Evolutionary conservation across 2,113 vertebrate genomes (phyloP), one percentile per base, ranked within the genome.

Genomic region (Orthonyx spaldingii): DNA sequence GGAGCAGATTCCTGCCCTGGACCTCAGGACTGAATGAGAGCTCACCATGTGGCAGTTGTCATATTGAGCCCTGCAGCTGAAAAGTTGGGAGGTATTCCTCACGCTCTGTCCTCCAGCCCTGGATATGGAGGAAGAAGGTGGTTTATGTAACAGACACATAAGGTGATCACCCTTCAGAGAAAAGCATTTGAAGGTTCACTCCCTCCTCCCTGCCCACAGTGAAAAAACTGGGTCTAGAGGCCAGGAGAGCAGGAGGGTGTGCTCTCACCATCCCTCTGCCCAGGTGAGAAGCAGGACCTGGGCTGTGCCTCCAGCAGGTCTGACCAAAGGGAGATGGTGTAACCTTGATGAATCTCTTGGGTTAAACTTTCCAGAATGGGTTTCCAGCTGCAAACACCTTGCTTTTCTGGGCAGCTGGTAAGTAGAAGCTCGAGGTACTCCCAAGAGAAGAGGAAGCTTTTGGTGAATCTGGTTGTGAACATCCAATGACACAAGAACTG

Each of bases 31-130:
- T 50, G 23, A 39, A 28, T 1, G 9, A 90, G 24, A 75, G 8
- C 39, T 64, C 20, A 3, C 4, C 0, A 0, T 0, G 0, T 9
- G 11, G 14, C 18, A 68, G 26, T 8, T 4, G 1, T 1, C 0
- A 7, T 39, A 41, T 8, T 3, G 9, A 77, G 2, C 13, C 15
- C 52, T 47, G 52, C 27, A 75, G 32, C 10, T 32, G 52, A 56
- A 33, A 61, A 55, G 7, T 3, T 61, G 41, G n/a, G 20, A 77
- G 19, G 13, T 21, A 27, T 37, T 92, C 42, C 28, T 70, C 19
- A 49, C 0, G 0, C 18, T 65, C 26, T 8, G 3, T 70, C 17
- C n/a, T 70, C 57, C 68, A 52, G 22, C 39, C 16, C 21, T 59
- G 24, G 17, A 14, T 18, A 83, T 39, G 23, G 22, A 76, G 16